Evolutionary conservation across 2,113 vertebrate species (phyloP).

Genomic region (Apus apus): DNA sequence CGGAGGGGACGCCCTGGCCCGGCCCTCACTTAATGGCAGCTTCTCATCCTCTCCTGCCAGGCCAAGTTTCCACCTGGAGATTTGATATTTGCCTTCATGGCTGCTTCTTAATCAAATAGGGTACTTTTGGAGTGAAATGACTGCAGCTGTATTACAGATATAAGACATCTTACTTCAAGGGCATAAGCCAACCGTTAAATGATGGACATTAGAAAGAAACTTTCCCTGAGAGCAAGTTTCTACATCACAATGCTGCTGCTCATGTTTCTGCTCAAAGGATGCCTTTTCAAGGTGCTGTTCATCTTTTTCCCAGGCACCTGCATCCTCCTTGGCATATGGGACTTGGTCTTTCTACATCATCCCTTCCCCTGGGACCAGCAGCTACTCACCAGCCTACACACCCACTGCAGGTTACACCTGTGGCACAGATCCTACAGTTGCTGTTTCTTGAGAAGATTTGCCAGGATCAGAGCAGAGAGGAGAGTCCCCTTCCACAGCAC

Average conservation of each 20-base stretch:
- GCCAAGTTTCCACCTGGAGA: constrained; percentile 19
- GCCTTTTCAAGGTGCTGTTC: background rate
- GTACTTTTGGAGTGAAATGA: constrained; percentile 45
- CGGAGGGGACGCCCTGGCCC: background rate
- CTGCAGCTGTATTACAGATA: background rate
- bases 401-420: fast-evolving
- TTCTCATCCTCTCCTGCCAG: constrained; percentile 12
- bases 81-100: constrained; percentile 50
- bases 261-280: fast-evolving
- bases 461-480: background rate
- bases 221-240: background rate
- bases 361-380: background rate
- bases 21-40: background rate
- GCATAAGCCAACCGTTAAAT: constrained; percentile 48
- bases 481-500: background rate
- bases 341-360: background rate
- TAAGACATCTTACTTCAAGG: constrained; percentile 37
- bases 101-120: constrained; percentile 54
- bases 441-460: background rate
- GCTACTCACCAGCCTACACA: fast-evolving
- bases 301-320: background rate
- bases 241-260: fast-evolving
- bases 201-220: constrained; percentile 20
- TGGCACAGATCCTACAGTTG: background rate
- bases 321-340: fast-evolving